Evolutionary conservation across 2,113 vertebrate genomes (phyloP), one percentile per base, ranked within the genome.

Genomic region (Oryzias woworae): DNA sequence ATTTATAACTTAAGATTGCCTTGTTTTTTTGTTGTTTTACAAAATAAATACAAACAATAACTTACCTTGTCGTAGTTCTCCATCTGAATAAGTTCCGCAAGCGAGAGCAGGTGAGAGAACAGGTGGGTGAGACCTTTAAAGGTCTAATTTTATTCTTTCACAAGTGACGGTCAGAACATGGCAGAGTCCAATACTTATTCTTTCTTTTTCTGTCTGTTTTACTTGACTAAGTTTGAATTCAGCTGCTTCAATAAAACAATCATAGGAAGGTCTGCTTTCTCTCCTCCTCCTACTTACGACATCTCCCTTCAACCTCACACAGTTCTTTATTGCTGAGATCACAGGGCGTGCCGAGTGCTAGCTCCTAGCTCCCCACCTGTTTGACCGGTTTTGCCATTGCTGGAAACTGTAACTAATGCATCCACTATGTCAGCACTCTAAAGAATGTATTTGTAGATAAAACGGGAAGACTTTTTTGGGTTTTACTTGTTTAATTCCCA

Each of bases 41-140:
- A 43, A 8, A 55, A 5, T 42, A 54, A 23, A 18, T 5, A 62
- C 28, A 51, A 53, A 4, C 17, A 15, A 68, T 5, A 56, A 69
- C 89, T 10, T 84, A 92, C 90, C 81, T 0, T 42, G 12, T 88
- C 75, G 72, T 71, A 51, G 15, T 86, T 85, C 73, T 55, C 90
- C 90, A 92, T 91, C 41, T 42, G 60, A 81, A 46, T 74, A 61
- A 66, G 66, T 15, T 49, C 65, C 60, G 45, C 43, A 51, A 43
- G 51, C 47, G 57, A 41, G 22, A 66, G 26, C 31, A 72, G 70
- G 31, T 76, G 49, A 80, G 53, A 81, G 53, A 60, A 24, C 31
- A 24, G 43, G 58, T 63, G 56, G 73, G 41, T 43, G 56, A 57
- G 61, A 62, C 45, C 48, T 61, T 22, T 71, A 74, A 23, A 63